Conservation (phyloP, 2,797 vertebrate genomes). For the Diplodus puntazzo region DNA sequence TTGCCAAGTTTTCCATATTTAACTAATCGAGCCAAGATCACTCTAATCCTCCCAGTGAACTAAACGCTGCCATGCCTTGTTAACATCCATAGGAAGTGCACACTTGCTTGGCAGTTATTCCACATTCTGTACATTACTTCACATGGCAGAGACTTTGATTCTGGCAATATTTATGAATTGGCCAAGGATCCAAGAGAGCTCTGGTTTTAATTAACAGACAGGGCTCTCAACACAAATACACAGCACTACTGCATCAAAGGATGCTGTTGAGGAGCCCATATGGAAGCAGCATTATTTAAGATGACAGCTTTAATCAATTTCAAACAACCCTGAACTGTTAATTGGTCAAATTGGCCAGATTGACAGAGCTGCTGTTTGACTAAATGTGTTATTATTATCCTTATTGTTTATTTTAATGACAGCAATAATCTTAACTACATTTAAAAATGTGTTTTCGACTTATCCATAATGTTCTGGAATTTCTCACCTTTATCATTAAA, state of each 20-base stretch:
- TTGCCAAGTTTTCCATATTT: constrained; percentile 10
- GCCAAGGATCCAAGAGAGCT: constrained; percentile 47
- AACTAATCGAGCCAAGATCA: constrained; percentile 12
- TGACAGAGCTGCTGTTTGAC: constrained; percentile 16
- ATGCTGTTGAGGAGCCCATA: constrained; percentile 46
- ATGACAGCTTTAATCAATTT: constrained; percentile 29
- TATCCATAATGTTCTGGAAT: not conserved
- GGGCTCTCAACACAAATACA: constrained; percentile 63
- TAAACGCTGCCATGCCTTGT: constrained; percentile 39
- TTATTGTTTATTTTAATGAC: not conserved
- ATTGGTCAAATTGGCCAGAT: constrained; percentile 10
- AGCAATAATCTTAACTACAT: not conserved
- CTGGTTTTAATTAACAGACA: constrained; percentile 74
- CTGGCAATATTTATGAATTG: constrained; percentile 73
- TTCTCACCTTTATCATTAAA: not conserved
- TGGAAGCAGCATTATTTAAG: constrained; percentile 31
- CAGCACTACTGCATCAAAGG: constrained; percentile 55
- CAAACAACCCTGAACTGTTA: constrained; percentile 21
- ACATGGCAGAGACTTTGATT: constrained; percentile 67
- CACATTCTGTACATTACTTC: constrained; percentile 50
- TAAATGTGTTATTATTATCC: not conserved
- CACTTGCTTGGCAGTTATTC: constrained; percentile 48
- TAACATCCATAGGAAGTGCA: constrained; percentile 46
- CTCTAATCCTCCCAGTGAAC: constrained; percentile 2
- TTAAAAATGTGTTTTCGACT: not conserved